phyloP scores from a whole-genome alignment of 2,888 invertebrate genomes.

The Mantis religiosa region DNA sequence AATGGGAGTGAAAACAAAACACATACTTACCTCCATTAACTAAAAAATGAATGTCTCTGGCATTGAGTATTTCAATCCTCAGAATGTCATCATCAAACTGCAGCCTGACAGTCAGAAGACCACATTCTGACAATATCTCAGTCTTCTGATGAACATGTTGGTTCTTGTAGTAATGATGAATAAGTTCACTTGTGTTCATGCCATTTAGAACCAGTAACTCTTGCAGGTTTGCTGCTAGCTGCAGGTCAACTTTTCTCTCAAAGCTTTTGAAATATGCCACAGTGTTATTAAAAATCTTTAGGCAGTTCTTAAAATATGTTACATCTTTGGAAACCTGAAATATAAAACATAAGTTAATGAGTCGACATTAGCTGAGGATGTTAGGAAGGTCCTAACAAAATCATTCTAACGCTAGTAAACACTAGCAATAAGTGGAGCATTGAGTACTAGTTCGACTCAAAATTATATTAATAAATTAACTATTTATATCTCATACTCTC shows the following conservation, averaged over 20 bases:
- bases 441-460: no score
- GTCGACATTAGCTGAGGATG: no score
- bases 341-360: no score
- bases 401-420: no score
- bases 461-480: no score
- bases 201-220: conserved; percentile 73
- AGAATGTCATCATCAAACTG: conserved; percentile 67
- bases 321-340: conserved; percentile 80
- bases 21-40: conserved; percentile 75
- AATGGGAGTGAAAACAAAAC: not conserved
- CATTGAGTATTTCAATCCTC: conserved; percentile 83
- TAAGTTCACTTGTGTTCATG: conserved; percentile 81
- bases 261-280: conserved; percentile 81
- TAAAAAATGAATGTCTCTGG: conserved; percentile 77
- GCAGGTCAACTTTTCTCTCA: conserved; percentile 14
- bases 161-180: conserved; percentile 70
- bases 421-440: no score
- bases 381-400: no score
- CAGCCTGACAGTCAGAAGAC: conserved; percentile 73
- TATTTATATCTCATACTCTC: no score
- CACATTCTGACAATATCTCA: conserved; percentile 59
- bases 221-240: conserved; percentile 50
- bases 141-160: conserved; percentile 64
- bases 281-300: conserved; percentile 79
- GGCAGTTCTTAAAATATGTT: conserved; percentile 86